A percentile compares a stretch with the other conserved stretches of the same genome.
phyloP scores from a whole-genome alignment of 1,140 invertebrate genomes.

The Linepithema humile region DNA sequence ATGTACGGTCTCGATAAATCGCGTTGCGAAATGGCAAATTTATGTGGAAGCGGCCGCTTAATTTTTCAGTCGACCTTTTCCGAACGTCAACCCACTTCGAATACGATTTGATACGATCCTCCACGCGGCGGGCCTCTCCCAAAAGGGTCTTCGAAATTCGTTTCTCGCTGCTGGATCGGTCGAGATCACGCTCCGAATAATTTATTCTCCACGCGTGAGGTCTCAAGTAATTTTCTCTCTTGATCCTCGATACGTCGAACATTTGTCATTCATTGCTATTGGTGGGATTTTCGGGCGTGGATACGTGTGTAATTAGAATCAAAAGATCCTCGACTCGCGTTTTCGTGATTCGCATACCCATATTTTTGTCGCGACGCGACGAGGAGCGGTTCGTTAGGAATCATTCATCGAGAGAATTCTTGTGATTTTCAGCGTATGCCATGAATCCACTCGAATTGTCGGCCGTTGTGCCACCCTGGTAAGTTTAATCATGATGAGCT shows the following conservation, averaged over 20 bases:
- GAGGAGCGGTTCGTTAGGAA: slow-evolving; percentile 38
- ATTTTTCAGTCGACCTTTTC: slow-evolving; percentile 72
- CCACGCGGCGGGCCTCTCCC: not conserved
- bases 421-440: slow-evolving; percentile 43
- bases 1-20: slow-evolving; percentile 78
- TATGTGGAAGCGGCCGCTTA: slow-evolving; percentile 74
- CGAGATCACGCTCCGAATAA: slow-evolving; percentile 20
- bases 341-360: not conserved
- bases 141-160: slow-evolving; percentile 43
- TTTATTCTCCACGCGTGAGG: slow-evolving; percentile 46
- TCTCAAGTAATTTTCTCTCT: slow-evolving; percentile 25
- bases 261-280: slow-evolving; percentile 27
- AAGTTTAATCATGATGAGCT: slow-evolving; percentile 62
- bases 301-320: slow-evolving; percentile 21
- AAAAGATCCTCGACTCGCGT: not conserved
- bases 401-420: slow-evolving; percentile 33
- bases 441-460: slow-evolving; percentile 33
- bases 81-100: slow-evolving; percentile 52
- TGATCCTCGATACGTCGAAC: slow-evolving; percentile 24
- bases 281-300: not conserved
- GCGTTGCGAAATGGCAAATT: slow-evolving; percentile 74
- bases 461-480: slow-evolving; percentile 42
- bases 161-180: not conserved
- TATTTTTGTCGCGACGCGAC: slow-evolving; percentile 4
- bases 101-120: slow-evolving; percentile 52